A percentile compares a stretch with the other conserved stretches of the same genome.
These are phyloP conservation scores for Carettochelys insculpta DNA, from an alignment of 2,113 vertebrate genomes.

Conservation along the genomic window DNA sequence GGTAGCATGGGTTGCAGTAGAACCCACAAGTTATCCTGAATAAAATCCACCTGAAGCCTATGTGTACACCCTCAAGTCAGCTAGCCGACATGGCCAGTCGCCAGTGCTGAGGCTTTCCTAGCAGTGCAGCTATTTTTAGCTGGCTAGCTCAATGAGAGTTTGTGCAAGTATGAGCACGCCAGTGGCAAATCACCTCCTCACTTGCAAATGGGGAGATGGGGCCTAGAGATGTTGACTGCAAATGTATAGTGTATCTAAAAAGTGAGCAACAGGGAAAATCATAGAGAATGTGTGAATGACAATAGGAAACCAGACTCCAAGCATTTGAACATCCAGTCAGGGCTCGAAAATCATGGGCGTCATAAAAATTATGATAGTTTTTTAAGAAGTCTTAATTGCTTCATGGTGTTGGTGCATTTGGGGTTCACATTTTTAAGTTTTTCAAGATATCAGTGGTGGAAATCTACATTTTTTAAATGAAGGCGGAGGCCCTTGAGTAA, in stretches of 20 bases:
- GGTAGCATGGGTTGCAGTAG: neutral
- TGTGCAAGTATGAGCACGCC: too few species aligned
- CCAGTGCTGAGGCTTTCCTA: neutral
- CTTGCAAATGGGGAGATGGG: too few species aligned
- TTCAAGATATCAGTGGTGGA: neutral
- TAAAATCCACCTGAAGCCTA: neutral
- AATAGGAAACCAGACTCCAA: rapidly evolving
- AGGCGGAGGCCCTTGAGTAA: slow-evolving; percentile 6
- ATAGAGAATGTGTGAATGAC: neutral
- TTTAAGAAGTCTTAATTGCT: neutral
- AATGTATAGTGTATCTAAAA: neutral
- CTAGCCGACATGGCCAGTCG: neutral
- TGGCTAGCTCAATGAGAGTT: neutral
- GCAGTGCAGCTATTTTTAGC: neutral
- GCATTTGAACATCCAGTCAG: neutral
- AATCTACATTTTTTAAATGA: neutral
- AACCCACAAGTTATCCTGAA: neutral
- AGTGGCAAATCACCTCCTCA: too few species aligned
- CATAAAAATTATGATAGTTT: neutral
- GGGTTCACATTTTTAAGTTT: neutral
- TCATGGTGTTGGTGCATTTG: neutral
- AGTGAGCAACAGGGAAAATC: neutral
- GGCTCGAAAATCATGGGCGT: neutral
- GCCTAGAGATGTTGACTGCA: neutral
- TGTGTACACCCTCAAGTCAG: neutral